Conservation (phyloP, 2,888 invertebrate species). For the Drosophila sordidula region DNA sequence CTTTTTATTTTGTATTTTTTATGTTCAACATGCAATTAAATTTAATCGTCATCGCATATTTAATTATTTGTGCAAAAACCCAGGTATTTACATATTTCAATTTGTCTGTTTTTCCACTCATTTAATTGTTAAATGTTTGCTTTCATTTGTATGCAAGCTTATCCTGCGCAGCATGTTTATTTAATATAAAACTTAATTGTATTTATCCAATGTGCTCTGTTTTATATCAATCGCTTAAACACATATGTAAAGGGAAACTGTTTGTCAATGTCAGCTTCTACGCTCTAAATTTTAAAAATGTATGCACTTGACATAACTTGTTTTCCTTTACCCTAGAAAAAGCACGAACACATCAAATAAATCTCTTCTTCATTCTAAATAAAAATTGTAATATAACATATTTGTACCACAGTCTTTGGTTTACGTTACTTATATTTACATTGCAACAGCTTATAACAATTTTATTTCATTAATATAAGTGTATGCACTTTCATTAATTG, state of each 20-base stretch:
- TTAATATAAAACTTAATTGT: background rate
- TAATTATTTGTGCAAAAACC: conserved; percentile 53
- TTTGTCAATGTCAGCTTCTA: background rate
- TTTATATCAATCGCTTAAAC: background rate
- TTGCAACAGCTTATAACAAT: no score
- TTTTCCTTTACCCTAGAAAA: no score
- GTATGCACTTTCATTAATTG: no score
- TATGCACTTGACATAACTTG: no score
- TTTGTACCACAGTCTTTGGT: no score
- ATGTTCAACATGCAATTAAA: conserved; percentile 57
- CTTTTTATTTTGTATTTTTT: conserved; percentile 4
- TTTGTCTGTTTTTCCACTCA: conserved; percentile 4
- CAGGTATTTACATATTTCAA: conserved; percentile 37
- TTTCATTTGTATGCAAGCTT: conserved; percentile 7
- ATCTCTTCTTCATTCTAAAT: no score
- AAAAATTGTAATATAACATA: no score
- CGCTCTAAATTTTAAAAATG: background rate
- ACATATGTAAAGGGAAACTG: background rate
- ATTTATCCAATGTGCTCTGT: background rate
- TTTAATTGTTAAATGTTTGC: conserved; percentile 22
- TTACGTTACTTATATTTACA: no score
- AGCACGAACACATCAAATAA: no score
- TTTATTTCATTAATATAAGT: no score
- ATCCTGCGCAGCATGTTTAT: background rate
- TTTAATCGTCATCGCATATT: conserved; percentile 58